Evolutionary conservation across 2,888 invertebrate genomes (phyloP).

Genomic region (Rhodophaea formosa): DNA sequence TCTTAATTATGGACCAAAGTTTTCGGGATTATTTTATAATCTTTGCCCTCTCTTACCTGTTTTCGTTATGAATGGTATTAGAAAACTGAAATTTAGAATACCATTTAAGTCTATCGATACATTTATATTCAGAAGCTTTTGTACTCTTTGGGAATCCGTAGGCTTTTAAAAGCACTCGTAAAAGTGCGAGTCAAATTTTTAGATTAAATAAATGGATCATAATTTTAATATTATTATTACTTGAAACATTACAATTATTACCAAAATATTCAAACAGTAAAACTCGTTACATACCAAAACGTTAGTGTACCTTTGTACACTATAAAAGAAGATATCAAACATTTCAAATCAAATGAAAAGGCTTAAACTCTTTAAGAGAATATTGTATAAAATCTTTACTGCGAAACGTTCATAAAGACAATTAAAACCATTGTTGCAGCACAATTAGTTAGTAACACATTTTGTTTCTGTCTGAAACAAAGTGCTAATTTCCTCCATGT

Average conservation of each 20-base stretch:
- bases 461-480: conserved; percentile 16
- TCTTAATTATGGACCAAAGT: conserved; percentile 69
- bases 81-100: conserved; percentile 40
- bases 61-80: conserved; percentile 40
- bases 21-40: conserved; percentile 67
- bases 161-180: background rate
- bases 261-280: no score
- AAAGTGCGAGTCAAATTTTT: background rate
- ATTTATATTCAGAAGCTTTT: conserved; percentile 19
- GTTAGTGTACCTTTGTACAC: no score
- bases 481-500: background rate
- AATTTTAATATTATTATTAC: no score
- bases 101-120: conserved; percentile 33
- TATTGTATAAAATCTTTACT: background rate
- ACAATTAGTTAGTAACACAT: background rate
- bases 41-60: conserved; percentile 46
- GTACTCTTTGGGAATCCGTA: conserved; percentile 17
- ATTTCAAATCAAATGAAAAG: no score
- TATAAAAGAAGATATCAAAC: no score
- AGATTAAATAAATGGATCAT: background rate
- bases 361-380: background rate
- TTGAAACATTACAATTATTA: no score
- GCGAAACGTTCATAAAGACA: background rate
- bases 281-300: no score
- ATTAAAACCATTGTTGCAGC: background rate